phyloP scores from a whole-genome alignment of 2,113 vertebrate species.

The Crypturellus undulatus region DNA sequence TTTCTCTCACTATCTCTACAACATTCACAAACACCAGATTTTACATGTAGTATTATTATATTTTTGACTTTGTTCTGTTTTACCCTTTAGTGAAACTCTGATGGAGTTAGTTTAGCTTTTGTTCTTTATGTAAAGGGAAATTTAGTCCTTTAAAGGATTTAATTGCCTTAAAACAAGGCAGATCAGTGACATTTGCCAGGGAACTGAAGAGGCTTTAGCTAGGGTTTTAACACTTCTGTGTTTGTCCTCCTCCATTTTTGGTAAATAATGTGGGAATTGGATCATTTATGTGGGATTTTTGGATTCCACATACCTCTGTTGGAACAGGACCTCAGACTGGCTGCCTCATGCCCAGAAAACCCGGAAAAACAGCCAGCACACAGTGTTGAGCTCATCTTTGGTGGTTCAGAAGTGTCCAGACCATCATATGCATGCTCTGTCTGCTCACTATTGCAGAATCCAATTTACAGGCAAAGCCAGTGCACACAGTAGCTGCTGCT shows the following conservation, averaged over 20 bases:
- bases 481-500: background rate
- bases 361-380: fast-evolving
- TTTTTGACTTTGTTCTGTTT: background rate
- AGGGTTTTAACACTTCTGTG: background rate
- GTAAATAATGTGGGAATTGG: background rate
- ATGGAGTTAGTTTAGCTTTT: background rate
- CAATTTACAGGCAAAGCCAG: background rate
- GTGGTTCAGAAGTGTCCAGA: background rate
- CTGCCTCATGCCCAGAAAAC: background rate
- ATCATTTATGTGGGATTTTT: background rate
- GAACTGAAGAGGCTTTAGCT: background rate
- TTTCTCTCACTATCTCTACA: background rate
- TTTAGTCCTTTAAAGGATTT: background rate
- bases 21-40: background rate
- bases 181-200: background rate
- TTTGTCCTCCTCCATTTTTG: background rate
- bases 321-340: background rate
- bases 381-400: background rate
- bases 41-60: background rate
- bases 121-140: background rate
- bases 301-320: background rate
- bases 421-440: background rate
- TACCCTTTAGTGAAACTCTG: background rate
- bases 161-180: background rate
- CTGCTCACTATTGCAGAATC: background rate